Conservation (phyloP, 1,140 invertebrate genomes). For the Cherax destructor region DNA sequence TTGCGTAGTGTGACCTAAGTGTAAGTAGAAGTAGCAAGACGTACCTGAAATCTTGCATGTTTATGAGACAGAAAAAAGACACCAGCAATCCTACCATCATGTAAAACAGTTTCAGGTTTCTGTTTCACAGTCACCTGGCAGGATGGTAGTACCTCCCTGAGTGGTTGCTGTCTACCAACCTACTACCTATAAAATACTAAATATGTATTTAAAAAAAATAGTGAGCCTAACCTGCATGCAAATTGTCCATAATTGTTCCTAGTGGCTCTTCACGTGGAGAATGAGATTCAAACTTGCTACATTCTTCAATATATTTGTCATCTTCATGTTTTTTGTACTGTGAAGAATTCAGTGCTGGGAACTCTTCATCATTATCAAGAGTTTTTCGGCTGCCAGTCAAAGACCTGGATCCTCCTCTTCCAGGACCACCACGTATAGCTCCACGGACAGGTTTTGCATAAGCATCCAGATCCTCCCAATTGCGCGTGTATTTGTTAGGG, state of each 20-base stretch:
- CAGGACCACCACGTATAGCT: constrained; percentile 63
- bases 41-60: too few species aligned
- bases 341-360: constrained; percentile 30
- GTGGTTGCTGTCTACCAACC: too few species aligned
- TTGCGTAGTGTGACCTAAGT: too few species aligned
- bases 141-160: too few species aligned
- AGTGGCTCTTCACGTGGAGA: not conserved
- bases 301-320: not conserved
- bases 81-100: too few species aligned
- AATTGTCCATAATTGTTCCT: not conserved
- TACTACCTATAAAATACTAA: too few species aligned
- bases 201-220: too few species aligned
- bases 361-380: constrained; percentile 58
- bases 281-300: constrained; percentile 6
- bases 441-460: constrained; percentile 79
- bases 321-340: constrained; percentile 27
- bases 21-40: too few species aligned
- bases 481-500: constrained; percentile 92
- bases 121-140: too few species aligned
- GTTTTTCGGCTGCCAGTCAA: constrained; percentile 40
- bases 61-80: too few species aligned
- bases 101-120: too few species aligned
- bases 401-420: constrained; percentile 28
- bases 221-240: not conserved
- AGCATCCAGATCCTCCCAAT: constrained; percentile 94